Evolutionary conservation across 2,797 vertebrate genomes (phyloP).

Genomic region (Oryzias dopingdopingensis): DNA sequence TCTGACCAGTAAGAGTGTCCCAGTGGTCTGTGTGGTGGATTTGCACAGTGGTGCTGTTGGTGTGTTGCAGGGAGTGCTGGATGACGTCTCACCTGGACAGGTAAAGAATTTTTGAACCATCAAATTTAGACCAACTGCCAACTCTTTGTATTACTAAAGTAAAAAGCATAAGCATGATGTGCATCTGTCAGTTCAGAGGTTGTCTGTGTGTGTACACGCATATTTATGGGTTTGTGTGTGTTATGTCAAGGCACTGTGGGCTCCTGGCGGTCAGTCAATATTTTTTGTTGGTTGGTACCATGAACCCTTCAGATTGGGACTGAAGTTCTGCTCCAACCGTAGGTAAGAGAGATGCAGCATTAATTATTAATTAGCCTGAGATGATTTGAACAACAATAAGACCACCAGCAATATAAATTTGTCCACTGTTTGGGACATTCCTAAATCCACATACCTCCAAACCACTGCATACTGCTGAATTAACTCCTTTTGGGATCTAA

Average conservation of each 20-base stretch:
- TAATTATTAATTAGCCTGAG: neutral
- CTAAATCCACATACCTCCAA: too few species aligned
- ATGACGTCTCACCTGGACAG: slow-evolving; percentile 78
- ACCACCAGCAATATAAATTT: too few species aligned
- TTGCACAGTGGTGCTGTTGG: slow-evolving; percentile 49
- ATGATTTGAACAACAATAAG: neutral
- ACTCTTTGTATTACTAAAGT: neutral
- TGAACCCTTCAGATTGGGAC: slow-evolving; percentile 81
- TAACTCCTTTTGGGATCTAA: too few species aligned
- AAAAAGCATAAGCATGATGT: neutral
- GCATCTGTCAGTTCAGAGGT: neutral
- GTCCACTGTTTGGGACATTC: too few species aligned
- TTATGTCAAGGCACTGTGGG: slow-evolving; percentile 83
- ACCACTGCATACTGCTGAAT: too few species aligned
- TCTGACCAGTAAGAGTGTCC: slow-evolving; percentile 67
- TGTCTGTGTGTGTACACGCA: neutral
- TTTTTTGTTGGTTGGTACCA: slow-evolving; percentile 87
- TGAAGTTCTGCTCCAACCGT: slow-evolving; percentile 82
- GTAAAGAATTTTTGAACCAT: slow-evolving; percentile 38
- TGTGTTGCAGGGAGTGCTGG: slow-evolving; percentile 63
- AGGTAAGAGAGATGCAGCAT: slow-evolving; percentile 52
- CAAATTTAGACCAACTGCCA: neutral
- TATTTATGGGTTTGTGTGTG: neutral
- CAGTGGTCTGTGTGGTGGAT: slow-evolving; percentile 73
- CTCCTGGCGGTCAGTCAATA: slow-evolving; percentile 74